Evolutionary conservation across 1,140 invertebrate genomes (phyloP).

Genomic region (Acromyrmex charruanus): DNA sequence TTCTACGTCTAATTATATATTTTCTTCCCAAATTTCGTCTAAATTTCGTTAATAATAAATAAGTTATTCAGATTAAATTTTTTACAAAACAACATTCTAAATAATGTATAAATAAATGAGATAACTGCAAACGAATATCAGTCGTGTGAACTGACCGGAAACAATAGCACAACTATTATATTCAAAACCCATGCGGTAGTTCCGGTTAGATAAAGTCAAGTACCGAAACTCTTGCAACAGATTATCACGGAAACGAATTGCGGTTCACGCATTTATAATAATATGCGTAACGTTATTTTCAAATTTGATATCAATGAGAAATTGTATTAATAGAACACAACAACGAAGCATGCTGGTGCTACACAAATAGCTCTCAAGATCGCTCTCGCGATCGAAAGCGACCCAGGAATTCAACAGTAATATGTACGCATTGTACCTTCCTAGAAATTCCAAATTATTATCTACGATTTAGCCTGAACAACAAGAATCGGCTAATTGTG

Average conservation of each 20-base stretch:
- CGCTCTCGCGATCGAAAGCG: background rate
- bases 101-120: background rate
- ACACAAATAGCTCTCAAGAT: background rate
- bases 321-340: slow-evolving; percentile 6
- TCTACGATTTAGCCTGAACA: too few relatives aligned
- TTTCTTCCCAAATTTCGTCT: background rate
- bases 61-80: background rate
- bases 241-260: slow-evolving; percentile 26
- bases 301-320: background rate
- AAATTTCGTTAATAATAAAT: background rate
- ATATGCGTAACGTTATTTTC: background rate
- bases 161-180: background rate
- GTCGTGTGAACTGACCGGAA: background rate
- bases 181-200: slow-evolving; percentile 23
- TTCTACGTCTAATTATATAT: background rate
- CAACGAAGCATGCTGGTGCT: background rate
- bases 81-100: background rate
- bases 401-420: background rate
- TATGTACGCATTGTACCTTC: background rate
- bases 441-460: background rate
- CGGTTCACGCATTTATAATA: background rate
- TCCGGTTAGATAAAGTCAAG: slow-evolving; percentile 23
- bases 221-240: background rate
- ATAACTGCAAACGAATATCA: background rate
- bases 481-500: background rate